Evolutionary conservation across 2,888 invertebrate species (phyloP).

Genomic region (Diarsia mendica): DNA sequence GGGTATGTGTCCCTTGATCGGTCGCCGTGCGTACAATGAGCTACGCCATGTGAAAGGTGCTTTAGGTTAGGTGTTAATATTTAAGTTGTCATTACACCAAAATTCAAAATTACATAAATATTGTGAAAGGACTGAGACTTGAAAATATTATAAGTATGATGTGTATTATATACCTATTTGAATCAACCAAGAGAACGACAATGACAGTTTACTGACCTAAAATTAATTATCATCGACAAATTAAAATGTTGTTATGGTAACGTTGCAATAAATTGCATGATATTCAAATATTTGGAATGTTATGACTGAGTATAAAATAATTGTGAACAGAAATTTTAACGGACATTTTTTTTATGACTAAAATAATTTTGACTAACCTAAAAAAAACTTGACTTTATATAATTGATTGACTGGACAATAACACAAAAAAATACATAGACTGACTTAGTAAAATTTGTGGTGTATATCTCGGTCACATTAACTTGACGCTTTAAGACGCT

Average conservation of each 20-base stretch:
- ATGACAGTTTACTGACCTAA: not conserved
- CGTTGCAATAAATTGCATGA: not conserved
- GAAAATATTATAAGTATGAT: not conserved
- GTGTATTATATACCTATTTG: not conserved
- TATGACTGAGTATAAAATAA: not conserved
- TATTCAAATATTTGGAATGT: not conserved
- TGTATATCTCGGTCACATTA: too few relatives aligned
- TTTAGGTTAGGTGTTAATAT: not conserved
- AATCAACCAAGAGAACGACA: not conserved
- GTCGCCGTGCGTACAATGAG: not conserved
- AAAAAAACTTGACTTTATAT: not conserved
- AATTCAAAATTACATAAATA: slow-evolving; percentile 1
- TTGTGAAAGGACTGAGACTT: not conserved
- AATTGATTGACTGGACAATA: slow-evolving; percentile 13
- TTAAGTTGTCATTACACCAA: slow-evolving; percentile 2
- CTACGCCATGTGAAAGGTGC: not conserved
- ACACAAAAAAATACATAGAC: not conserved
- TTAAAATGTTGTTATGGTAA: not conserved
- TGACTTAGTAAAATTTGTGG: slow-evolving; percentile 2
- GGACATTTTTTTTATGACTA: not conserved
- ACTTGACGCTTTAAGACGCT: too few relatives aligned
- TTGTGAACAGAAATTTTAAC: slow-evolving; percentile 7
- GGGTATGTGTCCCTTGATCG: too few relatives aligned
- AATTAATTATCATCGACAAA: not conserved
- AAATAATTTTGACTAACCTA: not conserved